phyloP scores from a whole-genome alignment of 2,797 vertebrate species.

The Sebastes alutus region DNA sequence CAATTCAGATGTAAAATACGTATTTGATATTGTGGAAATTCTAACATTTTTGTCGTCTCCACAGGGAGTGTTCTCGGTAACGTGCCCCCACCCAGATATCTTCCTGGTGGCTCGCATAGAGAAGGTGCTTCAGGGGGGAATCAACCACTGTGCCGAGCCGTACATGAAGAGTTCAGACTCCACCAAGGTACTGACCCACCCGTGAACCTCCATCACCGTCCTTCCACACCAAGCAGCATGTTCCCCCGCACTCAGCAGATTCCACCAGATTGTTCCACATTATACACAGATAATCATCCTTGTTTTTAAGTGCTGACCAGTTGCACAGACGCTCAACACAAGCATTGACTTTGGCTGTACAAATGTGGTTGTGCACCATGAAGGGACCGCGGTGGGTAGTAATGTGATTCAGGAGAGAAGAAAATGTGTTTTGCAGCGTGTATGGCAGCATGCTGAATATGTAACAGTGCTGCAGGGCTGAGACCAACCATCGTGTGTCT shows the following conservation, averaged over 20 bases:
- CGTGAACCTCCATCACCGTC: not conserved
- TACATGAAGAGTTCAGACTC: conserved; percentile 99
- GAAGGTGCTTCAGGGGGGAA: conserved; percentile 96
- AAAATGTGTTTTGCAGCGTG: conserved; percentile 1
- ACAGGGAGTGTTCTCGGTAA: conserved; percentile 97
- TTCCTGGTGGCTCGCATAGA: conserved; percentile 97
- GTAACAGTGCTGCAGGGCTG: not conserved
- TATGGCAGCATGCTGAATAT: conserved; percentile 38
- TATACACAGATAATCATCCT: conserved; percentile 49
- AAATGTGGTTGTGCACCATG: conserved; percentile 24
- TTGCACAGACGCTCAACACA: conserved; percentile 36
- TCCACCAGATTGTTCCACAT: conserved; percentile 53
- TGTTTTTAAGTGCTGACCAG: conserved; percentile 41
- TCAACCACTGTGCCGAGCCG: conserved; percentile 94
- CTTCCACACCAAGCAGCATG: not conserved
- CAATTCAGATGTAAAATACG: not conserved
- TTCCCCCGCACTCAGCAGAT: conserved; percentile 50
- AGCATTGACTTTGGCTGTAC: conserved; percentile 66
- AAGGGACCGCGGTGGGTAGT: conserved; percentile 16
- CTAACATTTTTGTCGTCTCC: conserved; percentile 17
- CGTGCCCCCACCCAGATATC: conserved; percentile 95
- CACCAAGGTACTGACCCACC: conserved; percentile 87
- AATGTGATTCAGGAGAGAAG: conserved; percentile 46
- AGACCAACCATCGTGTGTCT: not conserved
- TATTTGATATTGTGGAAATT: not conserved